Evolutionary conservation across 2,888 invertebrate species (phyloP), one percentile per base, ranked within the genome.

Genomic region (Cryptocephalus moraei): DNA sequence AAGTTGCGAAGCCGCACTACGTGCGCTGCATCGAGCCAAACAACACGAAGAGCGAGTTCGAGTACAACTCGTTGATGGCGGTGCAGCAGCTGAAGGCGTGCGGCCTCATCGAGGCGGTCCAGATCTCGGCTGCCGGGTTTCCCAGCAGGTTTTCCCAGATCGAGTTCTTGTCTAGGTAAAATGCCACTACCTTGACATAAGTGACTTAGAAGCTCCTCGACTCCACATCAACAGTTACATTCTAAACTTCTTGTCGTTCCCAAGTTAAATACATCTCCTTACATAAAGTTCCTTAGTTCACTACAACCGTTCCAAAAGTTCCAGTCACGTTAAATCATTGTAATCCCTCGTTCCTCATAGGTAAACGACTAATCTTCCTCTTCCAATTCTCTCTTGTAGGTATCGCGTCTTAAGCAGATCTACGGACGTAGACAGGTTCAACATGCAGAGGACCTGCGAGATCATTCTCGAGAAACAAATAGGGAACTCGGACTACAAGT

Each of bases 21-120:
- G 92, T 99, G 45, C 82, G 99, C 14, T 99, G 99, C 69, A 96
- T 99, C 65, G 99, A 99, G 68, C 93, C 94, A 1, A 94, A 94
- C 63, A 93, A 94, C 62, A 75, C 78, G 9, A 94, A 94, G 70
- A 71, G 78, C n/a, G 75, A 90, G 0, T 94, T 93, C 68, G 81
- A 80, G 57, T 94, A 92, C 73, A 89, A 93, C 56, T 82, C 89
- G 0, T 79, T 83, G 9, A 75, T 93, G 56, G 91, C 91, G 14
- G 89, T 93, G 1, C 90, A 92, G 63, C 94, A 94, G 66, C 71
- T 95, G 44, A 75, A 99, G 56, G 99, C 99, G 0, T 99, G 99
- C 66, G 99, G 99, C 49, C 99, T 99, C 0, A 70, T 99, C 48
- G 99, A 99, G 71, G 99, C 99, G 0, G 94, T 99, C 12, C 76